Evolutionary conservation across 2,797 vertebrate species (phyloP).

Genomic region (Hippopotamyrus pictus): DNA sequence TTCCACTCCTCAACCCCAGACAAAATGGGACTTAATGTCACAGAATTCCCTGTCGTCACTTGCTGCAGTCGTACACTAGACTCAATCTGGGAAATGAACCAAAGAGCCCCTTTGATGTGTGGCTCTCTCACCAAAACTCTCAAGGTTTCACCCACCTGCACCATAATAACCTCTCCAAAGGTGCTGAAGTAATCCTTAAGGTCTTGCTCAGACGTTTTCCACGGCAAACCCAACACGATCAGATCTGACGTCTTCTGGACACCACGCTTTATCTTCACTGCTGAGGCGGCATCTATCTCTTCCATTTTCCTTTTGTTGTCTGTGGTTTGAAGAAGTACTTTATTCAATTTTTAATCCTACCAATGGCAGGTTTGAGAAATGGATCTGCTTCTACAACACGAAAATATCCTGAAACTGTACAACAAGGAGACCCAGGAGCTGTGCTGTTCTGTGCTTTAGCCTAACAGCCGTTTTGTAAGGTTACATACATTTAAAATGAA

Average conservation of each 20-base stretch:
- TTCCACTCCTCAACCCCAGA: not conserved
- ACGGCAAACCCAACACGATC: constrained; percentile 91
- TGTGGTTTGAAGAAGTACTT: constrained; percentile 42
- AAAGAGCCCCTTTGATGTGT: not conserved
- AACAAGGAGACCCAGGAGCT: not conserved
- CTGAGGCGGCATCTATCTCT: constrained; percentile 92
- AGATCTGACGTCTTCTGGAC: constrained; percentile 96
- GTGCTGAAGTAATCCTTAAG: constrained; percentile 94
- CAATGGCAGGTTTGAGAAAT: not conserved
- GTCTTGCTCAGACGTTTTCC: constrained; percentile 97
- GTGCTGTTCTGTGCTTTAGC: not conserved
- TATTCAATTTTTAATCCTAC: not conserved
- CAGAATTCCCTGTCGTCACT: not conserved
- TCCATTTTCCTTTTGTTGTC: constrained; percentile 99
- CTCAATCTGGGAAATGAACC: not conserved
- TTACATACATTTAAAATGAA: not conserved
- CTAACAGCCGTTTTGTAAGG: not conserved
- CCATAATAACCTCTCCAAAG: constrained; percentile 98
- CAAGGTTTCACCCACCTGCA: constrained; percentile 73
- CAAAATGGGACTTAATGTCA: not conserved
- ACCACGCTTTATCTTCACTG: constrained; percentile 92
- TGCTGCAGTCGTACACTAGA: not conserved
- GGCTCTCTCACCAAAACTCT: not conserved
- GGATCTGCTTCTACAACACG: not conserved
- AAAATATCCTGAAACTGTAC: not conserved